Evolutionary conservation across 2,113 vertebrate genomes (phyloP).

Genomic region (Tetraodon nigroviridis): DNA sequence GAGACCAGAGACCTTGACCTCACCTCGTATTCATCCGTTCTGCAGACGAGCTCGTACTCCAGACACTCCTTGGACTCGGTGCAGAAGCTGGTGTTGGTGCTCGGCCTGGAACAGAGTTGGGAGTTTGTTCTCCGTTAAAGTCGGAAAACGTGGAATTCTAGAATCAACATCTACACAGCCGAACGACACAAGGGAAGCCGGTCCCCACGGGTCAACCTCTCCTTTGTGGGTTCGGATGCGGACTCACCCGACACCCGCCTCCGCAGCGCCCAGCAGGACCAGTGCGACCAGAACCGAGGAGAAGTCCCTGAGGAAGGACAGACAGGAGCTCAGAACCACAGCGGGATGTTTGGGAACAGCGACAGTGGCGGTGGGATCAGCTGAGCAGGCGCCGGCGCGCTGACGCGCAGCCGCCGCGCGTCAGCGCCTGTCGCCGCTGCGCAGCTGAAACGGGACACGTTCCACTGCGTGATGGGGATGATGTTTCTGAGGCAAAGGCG

Average conservation of each 20-base stretch:
- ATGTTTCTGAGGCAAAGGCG: constrained; percentile 44
- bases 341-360: neutral
- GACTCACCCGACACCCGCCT: constrained; percentile 68
- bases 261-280: constrained; percentile 41
- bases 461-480: constrained; percentile 60
- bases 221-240: neutral
- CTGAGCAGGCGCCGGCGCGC: too few species aligned
- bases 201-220: too few species aligned
- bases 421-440: constrained; percentile 33
- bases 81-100: constrained; percentile 69
- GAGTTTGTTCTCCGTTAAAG: neutral
- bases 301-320: constrained; percentile 49
- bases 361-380: too few species aligned
- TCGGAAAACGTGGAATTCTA: too few species aligned
- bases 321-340: neutral
- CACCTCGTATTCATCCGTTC: constrained; percentile 75
- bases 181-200: too few species aligned
- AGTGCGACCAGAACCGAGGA: constrained; percentile 27
- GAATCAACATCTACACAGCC: too few species aligned
- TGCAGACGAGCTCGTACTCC: constrained; percentile 71
- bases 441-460: constrained; percentile 49
- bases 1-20: neutral
- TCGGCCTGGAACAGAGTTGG: constrained; percentile 43
- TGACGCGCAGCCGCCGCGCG: too few species aligned
- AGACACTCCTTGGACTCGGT: constrained; percentile 73